Evolutionary conservation across 1,140 invertebrate species (phyloP), one percentile per base, ranked within the genome.

Genomic region (Heliconius hewitsoni): DNA sequence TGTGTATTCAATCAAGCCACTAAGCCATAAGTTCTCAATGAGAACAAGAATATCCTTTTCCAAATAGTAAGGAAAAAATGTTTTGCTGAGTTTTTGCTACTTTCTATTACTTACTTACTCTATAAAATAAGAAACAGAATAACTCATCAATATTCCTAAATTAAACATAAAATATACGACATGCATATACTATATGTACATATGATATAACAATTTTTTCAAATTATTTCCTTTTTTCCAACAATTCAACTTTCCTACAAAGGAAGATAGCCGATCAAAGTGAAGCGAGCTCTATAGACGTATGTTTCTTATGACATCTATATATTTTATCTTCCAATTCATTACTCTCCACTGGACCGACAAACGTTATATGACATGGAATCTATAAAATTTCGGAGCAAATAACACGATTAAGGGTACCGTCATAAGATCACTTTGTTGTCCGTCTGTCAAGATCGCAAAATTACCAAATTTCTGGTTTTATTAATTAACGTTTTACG

Each of bases 331-430:
- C 60, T 66, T 66, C 27, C 60, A 66, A 66, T 66, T 66, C 23
- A 66, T 66, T 66, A 66, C 60, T 66, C 13, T 30, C 60, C 60
- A 66, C 60, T 66, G 60, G 30, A 66, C 60, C 60, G 60, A 66
- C 60, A 66, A 66, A 66, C 60, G 60, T 66, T 30, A 11, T 66
- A 30, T 16, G 60, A 66, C 60, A 66, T 13, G 23, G 23, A 66
- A 66, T 66, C 23, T 66, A 66, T 66, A 30, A 66, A 66, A 66
- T 13, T 27, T 60, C 30, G 60, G 4, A 27, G 23, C n/a, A 66
- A 66, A 27, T 66, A 27, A 27, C 8, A 9, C 19, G 19, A 23
- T 57, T 23, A 23, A 23, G 23, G 23, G 23, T 23, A 23, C 23
- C 23, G 23, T 23, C 23, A 23, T 23, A 23, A 23, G 23, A 23